Evolutionary conservation across 2,797 vertebrate species (phyloP).

Genomic region (Rhynchonycteris naso): DNA sequence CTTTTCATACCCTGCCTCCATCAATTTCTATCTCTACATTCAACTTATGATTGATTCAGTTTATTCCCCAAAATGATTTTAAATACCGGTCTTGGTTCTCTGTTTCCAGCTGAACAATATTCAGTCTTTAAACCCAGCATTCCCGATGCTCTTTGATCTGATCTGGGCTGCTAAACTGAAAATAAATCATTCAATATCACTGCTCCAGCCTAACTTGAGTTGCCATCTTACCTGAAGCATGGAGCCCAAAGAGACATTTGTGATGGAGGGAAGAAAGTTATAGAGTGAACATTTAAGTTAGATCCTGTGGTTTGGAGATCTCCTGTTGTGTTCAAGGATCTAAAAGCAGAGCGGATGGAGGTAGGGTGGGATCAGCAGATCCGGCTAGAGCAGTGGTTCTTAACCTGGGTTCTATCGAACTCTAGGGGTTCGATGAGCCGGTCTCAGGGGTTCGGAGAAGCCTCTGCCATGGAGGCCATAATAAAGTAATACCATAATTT

Average conservation of each 20-base stretch:
- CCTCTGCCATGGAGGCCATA: no score
- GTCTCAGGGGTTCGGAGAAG: no score
- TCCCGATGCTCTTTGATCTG: not conserved
- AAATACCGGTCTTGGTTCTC: not conserved
- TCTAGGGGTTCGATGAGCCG: no score
- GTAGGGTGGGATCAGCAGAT: not conserved
- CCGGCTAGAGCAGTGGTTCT: not conserved
- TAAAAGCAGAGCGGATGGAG: not conserved
- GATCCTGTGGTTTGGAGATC: not conserved
- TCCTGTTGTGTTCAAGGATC: not conserved
- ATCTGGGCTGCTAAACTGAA: not conserved
- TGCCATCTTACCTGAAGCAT: not conserved
- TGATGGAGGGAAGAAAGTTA: not conserved
- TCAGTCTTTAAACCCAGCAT: not conserved
- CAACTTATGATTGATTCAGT: not conserved
- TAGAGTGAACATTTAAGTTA: not conserved
- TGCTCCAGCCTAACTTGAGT: not conserved
- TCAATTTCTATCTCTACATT: not conserved
- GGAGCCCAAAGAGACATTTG: not conserved
- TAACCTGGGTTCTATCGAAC: no score
- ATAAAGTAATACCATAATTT: no score
- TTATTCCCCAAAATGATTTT: not conserved
- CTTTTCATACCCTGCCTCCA: not conserved
- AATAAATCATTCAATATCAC: not conserved
- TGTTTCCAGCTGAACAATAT: slow-evolving; percentile 2